Evolutionary conservation across 2,888 invertebrate species (phyloP).

Genomic region (Nesidiocoris tenuis): DNA sequence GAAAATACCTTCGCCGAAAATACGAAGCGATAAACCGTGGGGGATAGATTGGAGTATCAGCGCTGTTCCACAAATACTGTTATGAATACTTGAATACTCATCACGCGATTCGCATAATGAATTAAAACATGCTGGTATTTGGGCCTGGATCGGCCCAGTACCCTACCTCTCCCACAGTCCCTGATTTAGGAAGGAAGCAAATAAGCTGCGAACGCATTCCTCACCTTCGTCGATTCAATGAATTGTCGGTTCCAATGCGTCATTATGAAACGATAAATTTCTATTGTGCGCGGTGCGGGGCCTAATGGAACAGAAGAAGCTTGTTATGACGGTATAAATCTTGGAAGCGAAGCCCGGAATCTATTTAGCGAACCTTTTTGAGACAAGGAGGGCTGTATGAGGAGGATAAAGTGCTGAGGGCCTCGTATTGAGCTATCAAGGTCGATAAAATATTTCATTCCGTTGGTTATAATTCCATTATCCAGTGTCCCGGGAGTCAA

Average conservation of each 20-base stretch:
- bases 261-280: constrained; percentile 24
- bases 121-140: constrained; percentile 26
- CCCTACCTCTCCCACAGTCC: background rate
- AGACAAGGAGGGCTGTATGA: background rate
- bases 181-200: constrained; percentile 11
- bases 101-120: constrained; percentile 11
- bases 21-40: no score
- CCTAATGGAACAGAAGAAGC: constrained; percentile 31
- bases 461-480: background rate
- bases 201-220: constrained; percentile 12
- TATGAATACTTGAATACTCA: background rate
- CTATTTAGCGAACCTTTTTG: constrained; percentile 10
- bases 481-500: background rate
- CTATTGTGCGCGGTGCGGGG: constrained; percentile 17
- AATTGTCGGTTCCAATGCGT: constrained; percentile 27
- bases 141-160: background rate
- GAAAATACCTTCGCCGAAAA: no score
- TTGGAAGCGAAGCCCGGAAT: background rate
- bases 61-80: no score
- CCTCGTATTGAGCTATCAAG: background rate
- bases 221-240: constrained; percentile 14
- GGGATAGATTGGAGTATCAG: no score
- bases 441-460: background rate
- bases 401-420: background rate
- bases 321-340: constrained; percentile 32